Evolutionary conservation across 2,113 vertebrate genomes (phyloP).

Genomic region (Conger conger): DNA sequence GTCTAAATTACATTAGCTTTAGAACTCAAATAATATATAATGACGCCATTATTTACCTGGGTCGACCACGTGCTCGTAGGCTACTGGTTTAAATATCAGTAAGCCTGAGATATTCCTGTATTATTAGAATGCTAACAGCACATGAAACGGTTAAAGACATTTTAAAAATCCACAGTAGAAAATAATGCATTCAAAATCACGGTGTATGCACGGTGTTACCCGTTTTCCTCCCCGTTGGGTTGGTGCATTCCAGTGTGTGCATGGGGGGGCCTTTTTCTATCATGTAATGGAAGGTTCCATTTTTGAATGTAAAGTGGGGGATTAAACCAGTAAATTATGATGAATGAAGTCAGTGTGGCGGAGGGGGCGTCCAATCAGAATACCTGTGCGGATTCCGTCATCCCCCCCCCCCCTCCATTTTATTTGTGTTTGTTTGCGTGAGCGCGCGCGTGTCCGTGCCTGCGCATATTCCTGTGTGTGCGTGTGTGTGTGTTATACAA

Average conservation of each 20-base stretch:
- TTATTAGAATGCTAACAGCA: not conserved
- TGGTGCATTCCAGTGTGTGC: not conserved
- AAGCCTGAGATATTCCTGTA: not conserved
- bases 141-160: not conserved
- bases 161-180: not conserved
- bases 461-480: not conserved
- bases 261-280: not conserved
- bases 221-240: not conserved
- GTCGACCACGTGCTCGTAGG: not conserved
- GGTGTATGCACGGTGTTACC: not conserved
- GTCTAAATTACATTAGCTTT: too few relatives aligned
- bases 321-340: not conserved
- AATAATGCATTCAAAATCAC: not conserved
- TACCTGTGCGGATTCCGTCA: not conserved
- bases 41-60: not conserved
- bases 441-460: not conserved
- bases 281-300: constrained; percentile 4
- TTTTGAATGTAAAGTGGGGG: not conserved
- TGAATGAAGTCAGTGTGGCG: not conserved
- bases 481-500: not conserved
- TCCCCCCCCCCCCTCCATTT: not conserved
- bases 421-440: not conserved
- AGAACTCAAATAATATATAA: not conserved
- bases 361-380: not conserved
- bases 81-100: not conserved